Percentiles rank a stretch among this genome's conserved stretches.
These are phyloP conservation scores for Crypturellus tataupa DNA, from an alignment of 2,797 vertebrate genomes.

Conservation along the genomic window DNA sequence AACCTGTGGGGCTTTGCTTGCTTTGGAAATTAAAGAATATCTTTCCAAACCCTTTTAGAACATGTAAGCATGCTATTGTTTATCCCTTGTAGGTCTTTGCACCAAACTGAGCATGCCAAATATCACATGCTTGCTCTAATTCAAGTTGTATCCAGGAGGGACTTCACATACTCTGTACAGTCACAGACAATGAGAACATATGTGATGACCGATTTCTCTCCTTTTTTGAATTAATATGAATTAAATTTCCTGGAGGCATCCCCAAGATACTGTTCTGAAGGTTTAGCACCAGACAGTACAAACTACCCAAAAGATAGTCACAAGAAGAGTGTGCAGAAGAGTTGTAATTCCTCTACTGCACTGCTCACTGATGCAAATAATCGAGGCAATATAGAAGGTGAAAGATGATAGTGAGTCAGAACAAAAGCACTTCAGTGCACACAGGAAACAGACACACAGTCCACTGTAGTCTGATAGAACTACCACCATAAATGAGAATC, in stretches of 20 bases:
- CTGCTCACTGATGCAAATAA: neutral
- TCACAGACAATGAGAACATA: neutral
- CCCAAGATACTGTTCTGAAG: neutral
- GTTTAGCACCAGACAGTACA: neutral
- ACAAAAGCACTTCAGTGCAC: neutral
- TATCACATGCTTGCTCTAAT: neutral
- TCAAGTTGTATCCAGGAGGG: neutral
- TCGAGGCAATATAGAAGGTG: neutral
- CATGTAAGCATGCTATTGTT: neutral
- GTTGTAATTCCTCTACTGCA: neutral
- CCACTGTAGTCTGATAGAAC: no score
- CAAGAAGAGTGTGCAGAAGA: neutral
- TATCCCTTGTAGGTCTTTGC: neutral
- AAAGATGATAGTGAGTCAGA: neutral
- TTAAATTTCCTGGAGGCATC: neutral
- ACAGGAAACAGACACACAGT: neutral
- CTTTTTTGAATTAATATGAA: neutral
- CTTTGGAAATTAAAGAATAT: neutral
- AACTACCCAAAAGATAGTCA: neutral
- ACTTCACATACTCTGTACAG: neutral
- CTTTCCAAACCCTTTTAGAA: neutral
- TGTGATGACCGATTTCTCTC: neutral
- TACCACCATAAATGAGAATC: neutral
- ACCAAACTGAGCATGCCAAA: neutral
- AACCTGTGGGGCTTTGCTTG: neutral